Conservation (phyloP, 1,140 invertebrate genomes). For the Drosophila ogumai region DNA sequence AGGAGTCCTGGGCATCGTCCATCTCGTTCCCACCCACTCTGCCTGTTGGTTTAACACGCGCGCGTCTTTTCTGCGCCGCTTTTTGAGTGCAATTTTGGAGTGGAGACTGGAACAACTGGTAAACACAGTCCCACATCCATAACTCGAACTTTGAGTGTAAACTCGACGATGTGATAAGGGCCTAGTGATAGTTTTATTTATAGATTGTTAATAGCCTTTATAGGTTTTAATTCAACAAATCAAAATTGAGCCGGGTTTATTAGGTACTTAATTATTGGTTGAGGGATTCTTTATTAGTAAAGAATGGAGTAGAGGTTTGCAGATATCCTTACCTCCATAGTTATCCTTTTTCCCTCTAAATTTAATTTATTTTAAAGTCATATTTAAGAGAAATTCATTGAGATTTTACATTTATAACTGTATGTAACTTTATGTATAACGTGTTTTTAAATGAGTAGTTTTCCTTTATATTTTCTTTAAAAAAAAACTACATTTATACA, state of each 20-base stretch:
- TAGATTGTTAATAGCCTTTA: background rate
- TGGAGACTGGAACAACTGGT: conserved; percentile 22
- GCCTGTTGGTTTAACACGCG: conserved; percentile 10
- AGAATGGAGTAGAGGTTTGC: too few species aligned
- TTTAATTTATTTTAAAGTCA: too few species aligned
- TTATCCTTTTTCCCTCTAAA: too few species aligned
- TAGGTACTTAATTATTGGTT: too few species aligned
- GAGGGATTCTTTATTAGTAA: too few species aligned
- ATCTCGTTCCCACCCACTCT: conserved; percentile 21
- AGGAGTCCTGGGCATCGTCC: conserved; percentile 31
- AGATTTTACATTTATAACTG: background rate
- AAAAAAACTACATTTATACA: too few species aligned
- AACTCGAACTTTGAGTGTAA: conserved; percentile 21
- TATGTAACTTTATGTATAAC: too few species aligned
- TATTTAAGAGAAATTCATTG: background rate
- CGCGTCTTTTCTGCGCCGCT: conserved; percentile 53
- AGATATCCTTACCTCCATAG: too few species aligned
- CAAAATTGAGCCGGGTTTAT: too few species aligned
- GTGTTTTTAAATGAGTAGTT: too few species aligned
- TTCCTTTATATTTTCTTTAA: too few species aligned
- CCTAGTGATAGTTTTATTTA: background rate
- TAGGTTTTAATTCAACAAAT: background rate
- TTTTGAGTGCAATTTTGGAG: conserved; percentile 39
- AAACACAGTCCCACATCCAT: conserved; percentile 1
- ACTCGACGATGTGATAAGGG: background rate